Conservation (phyloP, 1,140 invertebrate species). For the Notospermus geniculatus region DNA sequence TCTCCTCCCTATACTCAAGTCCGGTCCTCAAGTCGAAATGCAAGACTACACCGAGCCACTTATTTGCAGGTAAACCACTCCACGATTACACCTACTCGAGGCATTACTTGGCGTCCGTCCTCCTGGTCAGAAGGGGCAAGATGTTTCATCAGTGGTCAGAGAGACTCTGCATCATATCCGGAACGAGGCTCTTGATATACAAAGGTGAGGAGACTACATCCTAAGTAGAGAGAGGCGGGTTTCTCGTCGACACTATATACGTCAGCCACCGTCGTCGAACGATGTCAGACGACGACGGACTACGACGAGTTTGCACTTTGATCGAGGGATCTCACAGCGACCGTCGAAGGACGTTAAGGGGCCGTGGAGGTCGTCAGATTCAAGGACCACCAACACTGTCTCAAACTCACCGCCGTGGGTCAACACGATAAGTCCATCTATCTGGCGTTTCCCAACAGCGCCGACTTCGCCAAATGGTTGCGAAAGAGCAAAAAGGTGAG, state of each 20-base stretch:
- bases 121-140: slow-evolving; percentile 48
- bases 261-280: no score
- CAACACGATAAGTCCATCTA: slow-evolving; percentile 49
- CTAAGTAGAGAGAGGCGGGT: no score
- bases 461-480: slow-evolving; percentile 47
- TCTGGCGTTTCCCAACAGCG: slow-evolving; percentile 42
- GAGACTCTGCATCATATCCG: slow-evolving; percentile 49
- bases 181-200: slow-evolving; percentile 50
- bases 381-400: slow-evolving; percentile 45
- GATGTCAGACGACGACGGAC: no score
- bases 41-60: no score
- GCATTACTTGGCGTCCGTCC: slow-evolving; percentile 42
- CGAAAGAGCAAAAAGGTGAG: slow-evolving; percentile 50
- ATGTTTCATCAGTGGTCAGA: slow-evolving; percentile 50
- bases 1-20: no score
- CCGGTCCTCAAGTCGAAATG: no score
- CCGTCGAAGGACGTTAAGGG: no score
- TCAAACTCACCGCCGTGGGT: slow-evolving; percentile 47
- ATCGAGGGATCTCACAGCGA: no score
- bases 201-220: no score
- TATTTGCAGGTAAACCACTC: slow-evolving; percentile 49
- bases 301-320: no score
- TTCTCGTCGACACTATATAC: no score
- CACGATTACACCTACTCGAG: slow-evolving; percentile 50
- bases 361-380: slow-evolving; percentile 48